phyloP scores from a whole-genome alignment of 2,797 vertebrate species.

The Apogon hyalosoma region DNA sequence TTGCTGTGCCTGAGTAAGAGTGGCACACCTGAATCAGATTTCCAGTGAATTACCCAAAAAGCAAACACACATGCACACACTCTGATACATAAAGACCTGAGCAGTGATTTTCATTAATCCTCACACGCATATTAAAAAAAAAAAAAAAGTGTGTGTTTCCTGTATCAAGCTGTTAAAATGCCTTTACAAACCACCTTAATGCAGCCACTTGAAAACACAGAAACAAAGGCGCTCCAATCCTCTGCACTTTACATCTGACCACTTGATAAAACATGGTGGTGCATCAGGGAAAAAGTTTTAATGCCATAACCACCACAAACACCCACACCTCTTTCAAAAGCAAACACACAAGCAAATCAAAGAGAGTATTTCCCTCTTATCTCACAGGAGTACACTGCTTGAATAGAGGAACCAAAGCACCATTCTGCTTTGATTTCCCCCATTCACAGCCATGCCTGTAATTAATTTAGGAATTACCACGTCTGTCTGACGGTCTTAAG shows the following conservation, averaged over 20 bases:
- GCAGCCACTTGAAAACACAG: slow-evolving; percentile 46
- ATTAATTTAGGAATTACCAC: slow-evolving; percentile 78
- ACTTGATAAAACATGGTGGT: slow-evolving; percentile 51
- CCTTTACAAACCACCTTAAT: slow-evolving; percentile 42
- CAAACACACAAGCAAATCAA: slow-evolving; percentile 76
- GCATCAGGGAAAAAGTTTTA: slow-evolving; percentile 62
- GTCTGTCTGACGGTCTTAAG: slow-evolving; percentile 72
- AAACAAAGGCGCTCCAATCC: slow-evolving; percentile 52
- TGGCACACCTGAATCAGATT: too few species aligned
- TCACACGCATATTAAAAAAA: slow-evolving; percentile 6
- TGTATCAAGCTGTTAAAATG: slow-evolving; percentile 48
- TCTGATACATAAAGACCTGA: too few species aligned
- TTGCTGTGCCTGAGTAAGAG: too few species aligned
- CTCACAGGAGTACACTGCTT: slow-evolving; percentile 70
- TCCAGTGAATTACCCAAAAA: too few species aligned
- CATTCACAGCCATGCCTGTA: slow-evolving; percentile 72
- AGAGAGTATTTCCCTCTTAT: slow-evolving; percentile 76
- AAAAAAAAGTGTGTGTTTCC: slow-evolving; percentile 4
- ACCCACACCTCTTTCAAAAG: slow-evolving; percentile 66
- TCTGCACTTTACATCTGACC: slow-evolving; percentile 70
- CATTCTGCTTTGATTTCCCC: slow-evolving; percentile 76
- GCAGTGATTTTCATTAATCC: not conserved
- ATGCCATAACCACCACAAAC: slow-evolving; percentile 57
- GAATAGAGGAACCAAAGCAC: slow-evolving; percentile 81
- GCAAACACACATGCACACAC: too few species aligned